Conservation (phyloP, 2,797 vertebrate genomes). For the Lagocephalus sceleratus region DNA sequence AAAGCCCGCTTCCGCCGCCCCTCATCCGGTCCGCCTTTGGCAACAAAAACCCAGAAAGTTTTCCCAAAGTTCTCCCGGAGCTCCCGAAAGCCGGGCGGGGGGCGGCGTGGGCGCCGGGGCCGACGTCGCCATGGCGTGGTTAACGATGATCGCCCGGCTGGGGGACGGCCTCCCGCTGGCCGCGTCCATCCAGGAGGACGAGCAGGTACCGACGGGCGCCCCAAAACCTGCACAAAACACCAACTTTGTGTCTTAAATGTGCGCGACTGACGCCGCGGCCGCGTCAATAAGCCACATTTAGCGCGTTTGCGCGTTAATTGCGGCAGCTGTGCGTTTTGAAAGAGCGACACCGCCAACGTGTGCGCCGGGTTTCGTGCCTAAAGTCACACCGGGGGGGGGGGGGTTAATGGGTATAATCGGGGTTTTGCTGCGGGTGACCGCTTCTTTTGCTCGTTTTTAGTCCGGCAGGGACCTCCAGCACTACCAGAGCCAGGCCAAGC, state of each 20-base stretch:
- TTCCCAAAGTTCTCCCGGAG: too few relatives aligned
- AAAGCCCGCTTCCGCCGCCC: conserved; percentile 60
- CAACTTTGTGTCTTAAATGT: too few relatives aligned
- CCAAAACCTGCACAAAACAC: not conserved
- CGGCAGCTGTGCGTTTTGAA: too few relatives aligned
- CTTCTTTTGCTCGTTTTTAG: conserved; percentile 56
- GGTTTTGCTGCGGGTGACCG: fast-evolving
- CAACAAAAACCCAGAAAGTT: conserved; percentile 20
- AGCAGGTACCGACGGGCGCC: conserved; percentile 77
- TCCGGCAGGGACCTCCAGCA: conserved; percentile 88
- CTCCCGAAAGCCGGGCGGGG: too few relatives aligned
- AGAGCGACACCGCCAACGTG: too few relatives aligned
- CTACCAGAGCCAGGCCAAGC: conserved; percentile 92
- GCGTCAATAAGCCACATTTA: too few relatives aligned
- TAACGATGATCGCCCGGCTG: conserved; percentile 87
- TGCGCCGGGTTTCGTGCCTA: too few relatives aligned
- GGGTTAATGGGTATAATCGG: too few relatives aligned
- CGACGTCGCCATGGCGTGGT: conserved; percentile 81
- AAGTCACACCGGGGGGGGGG: too few relatives aligned
- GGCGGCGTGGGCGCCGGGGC: too few relatives aligned
- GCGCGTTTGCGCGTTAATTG: not conserved
- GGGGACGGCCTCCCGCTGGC: conserved; percentile 86
- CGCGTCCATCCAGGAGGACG: conserved; percentile 91
- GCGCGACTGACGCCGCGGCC: too few relatives aligned
- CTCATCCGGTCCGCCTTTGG: conserved; percentile 37